Base-by-base conservation (phyloP, 2,888 invertebrate species). In the Sarcophaga caerulescens region DNA sequence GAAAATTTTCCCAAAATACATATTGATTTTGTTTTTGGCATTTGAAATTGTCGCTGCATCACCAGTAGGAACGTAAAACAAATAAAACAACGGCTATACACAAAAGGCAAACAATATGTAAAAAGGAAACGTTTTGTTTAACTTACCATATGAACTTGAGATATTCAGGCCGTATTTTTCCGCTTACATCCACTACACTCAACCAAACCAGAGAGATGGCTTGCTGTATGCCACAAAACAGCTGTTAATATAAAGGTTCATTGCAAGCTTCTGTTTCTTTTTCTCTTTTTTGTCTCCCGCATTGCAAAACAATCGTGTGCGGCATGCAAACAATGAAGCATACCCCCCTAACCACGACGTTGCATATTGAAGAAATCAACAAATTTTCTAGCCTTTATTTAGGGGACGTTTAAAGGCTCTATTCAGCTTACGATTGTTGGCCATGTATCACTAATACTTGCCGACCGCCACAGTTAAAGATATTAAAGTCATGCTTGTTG, bases 221-320 rank as follows among this genome's bases (percentile, higher is more conserved):
- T 14, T 17, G 17, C 63, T 70, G 74, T 69, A 78, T 60, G 63
- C 74, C 78, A 25, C 74, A 83, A 78, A 73, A 63, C 83, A 83
- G 78, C 78, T 74, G 83, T 79, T 77, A 77, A 77, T 66, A 25
- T 57, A 25, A 73, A 62, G 69, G 68, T 57, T 25, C 63, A 8
- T 78, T 74, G 52, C 2, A 35, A 10, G 35, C 6, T 6, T 35
- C 1, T 35, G 6, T 35, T 8, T 10, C 10, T 35, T 35, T 35
- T 6, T 35, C 6, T 35, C 6, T 8, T 35, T 8, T 63, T 19
- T 79, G 63, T 35, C 62, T 19, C 52, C 52, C 52, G 52, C 52
- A 47, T 25, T 44, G 57, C 21, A 74, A 44, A 83, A 83, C 68
- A 77, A 78, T 63, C 68, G 60, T 59, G 45, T 44, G 25, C 35